phyloP scores from a whole-genome alignment of 1,140 invertebrate species.

The Bombus ignitus region DNA sequence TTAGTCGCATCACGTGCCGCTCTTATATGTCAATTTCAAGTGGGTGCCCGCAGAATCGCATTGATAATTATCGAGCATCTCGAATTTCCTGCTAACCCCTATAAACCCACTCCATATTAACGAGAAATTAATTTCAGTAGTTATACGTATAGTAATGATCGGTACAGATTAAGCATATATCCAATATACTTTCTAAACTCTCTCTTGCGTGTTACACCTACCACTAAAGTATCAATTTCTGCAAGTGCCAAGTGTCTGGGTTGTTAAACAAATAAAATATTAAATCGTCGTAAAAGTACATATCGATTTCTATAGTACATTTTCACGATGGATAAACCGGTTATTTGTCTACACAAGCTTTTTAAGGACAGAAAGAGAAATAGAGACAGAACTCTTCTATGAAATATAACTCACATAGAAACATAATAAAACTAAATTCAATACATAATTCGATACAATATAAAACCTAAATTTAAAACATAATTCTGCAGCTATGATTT shows the following conservation, averaged over 20 bases:
- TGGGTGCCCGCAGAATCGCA: constrained; percentile 45
- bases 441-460: too few relatives aligned
- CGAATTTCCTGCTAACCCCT: constrained; percentile 32
- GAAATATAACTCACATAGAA: too few relatives aligned
- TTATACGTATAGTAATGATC: background rate
- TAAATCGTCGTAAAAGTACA: background rate
- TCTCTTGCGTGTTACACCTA: constrained; percentile 21
- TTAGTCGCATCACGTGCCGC: constrained; percentile 17
- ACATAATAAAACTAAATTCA: too few relatives aligned
- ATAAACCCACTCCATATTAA: constrained; percentile 7
- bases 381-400: background rate
- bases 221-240: background rate
- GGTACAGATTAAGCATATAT: background rate
- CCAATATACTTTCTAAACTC: constrained; percentile 27
- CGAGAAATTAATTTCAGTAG: constrained; percentile 33
- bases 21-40: constrained; percentile 26
- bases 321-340: background rate
- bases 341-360: too few relatives aligned
- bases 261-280: background rate
- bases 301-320: background rate
- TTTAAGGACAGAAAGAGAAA: background rate
- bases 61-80: constrained; percentile 23
- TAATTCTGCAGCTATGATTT: too few relatives aligned
- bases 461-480: too few relatives aligned
- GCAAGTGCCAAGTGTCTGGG: background rate